phyloP scores from a whole-genome alignment of 35 echinoderm and acorn worm species.

The Ptychodera flava region DNA sequence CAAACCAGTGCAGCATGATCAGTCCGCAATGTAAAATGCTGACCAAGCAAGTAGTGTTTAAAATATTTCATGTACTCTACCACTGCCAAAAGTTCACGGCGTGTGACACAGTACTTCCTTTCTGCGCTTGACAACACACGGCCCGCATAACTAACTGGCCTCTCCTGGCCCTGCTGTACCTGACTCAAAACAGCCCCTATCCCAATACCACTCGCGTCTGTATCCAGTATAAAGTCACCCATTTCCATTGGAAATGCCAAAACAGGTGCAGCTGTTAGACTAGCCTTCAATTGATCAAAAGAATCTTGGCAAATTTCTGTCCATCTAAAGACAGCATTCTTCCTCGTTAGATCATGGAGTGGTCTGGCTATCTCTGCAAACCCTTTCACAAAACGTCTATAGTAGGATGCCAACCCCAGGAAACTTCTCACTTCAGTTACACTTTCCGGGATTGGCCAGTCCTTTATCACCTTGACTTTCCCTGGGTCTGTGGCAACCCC shows the following conservation, averaged over 20 bases:
- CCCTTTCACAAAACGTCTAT: conserved; percentile 31
- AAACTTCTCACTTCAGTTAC: conserved; percentile 39
- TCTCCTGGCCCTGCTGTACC: conserved; percentile 25
- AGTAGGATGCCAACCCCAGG: conserved; percentile 46
- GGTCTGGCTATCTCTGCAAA: conserved; percentile 48
- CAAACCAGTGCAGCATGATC: conserved; percentile 44
- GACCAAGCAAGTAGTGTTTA: conserved; percentile 44
- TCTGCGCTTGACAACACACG: conserved; percentile 8
- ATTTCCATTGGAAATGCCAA: conserved; percentile 34
- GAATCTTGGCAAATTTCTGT: conserved; percentile 12
- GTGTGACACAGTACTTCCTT: conserved; percentile 36
- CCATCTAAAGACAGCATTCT: conserved; percentile 24
- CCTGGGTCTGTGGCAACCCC: conserved; percentile 24
- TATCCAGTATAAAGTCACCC: conserved; percentile 48
- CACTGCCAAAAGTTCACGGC: conserved; percentile 45
- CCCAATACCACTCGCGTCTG: conserved; percentile 36
- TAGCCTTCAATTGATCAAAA: conserved; percentile 30
- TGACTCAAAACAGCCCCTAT: conserved; percentile 48
- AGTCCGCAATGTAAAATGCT: conserved; percentile 26
- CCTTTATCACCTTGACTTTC: conserved; percentile 21
- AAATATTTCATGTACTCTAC: conserved; percentile 33
- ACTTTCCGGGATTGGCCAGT: conserved; percentile 34
- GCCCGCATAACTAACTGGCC: conserved; percentile 40
- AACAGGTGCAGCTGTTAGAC: conserved; percentile 32
- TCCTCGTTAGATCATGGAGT: conserved; percentile 39